A percentile compares a stretch with the other conserved stretches of the same genome.
Evolutionary conservation across 2,888 invertebrate species (phyloP).

Genomic region (Resseliella maxima): DNA sequence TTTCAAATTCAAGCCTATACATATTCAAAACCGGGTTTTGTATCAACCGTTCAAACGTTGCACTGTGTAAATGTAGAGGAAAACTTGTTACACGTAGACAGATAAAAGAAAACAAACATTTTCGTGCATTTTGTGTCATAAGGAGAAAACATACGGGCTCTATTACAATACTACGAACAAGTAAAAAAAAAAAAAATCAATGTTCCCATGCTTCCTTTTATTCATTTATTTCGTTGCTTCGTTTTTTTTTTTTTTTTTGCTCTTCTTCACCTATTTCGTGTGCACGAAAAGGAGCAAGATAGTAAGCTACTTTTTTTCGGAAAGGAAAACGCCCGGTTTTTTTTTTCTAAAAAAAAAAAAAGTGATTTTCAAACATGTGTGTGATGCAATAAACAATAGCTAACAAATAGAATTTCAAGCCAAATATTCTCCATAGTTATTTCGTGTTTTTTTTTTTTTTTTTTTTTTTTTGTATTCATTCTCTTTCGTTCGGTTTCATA

Average conservation of each 20-base stretch:
- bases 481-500: too few species aligned
- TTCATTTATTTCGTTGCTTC: neutral
- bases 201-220: slow-evolving; percentile 42
- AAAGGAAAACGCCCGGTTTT: slow-evolving; percentile 35
- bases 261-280: neutral
- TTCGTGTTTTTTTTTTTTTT: neutral
- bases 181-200: neutral
- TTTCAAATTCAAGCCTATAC: slow-evolving; percentile 17
- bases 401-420: neutral
- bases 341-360: neutral
- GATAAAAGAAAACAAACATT: slow-evolving; percentile 33
- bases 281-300: neutral
- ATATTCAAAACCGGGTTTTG: slow-evolving; percentile 47
- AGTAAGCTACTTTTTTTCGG: slow-evolving; percentile 15
- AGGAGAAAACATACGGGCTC: slow-evolving; percentile 41
- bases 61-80: slow-evolving; percentile 10
- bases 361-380: slow-evolving; percentile 33
- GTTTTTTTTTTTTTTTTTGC: neutral
- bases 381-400: slow-evolving; percentile 22
- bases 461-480: neutral
- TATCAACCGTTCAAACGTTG: slow-evolving; percentile 52
- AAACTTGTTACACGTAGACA: slow-evolving; percentile 9
- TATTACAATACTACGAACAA: neutral
- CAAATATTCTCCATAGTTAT: neutral
- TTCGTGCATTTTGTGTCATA: slow-evolving; percentile 46